Conservation (phyloP, 2,113 vertebrate species). For the Nothobranchius furzeri region DNA sequence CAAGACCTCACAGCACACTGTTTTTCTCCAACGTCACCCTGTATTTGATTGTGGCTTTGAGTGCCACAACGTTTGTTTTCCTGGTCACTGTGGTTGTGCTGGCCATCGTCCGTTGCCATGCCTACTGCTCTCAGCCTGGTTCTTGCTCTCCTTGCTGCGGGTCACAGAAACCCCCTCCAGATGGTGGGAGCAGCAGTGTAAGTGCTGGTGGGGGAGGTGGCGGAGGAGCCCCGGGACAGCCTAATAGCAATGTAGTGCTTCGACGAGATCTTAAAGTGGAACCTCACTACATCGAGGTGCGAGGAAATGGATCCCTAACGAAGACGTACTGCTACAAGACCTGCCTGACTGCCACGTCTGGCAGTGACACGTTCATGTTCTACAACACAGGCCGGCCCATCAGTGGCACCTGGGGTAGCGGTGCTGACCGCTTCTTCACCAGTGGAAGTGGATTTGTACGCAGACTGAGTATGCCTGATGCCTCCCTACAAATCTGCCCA, state of each 20-base stretch:
- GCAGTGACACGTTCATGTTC: constrained; percentile 99
- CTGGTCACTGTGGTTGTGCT: constrained; percentile 92
- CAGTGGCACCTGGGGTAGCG: constrained; percentile 86
- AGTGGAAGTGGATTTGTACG: constrained; percentile 91
- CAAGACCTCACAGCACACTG: constrained; percentile 80
- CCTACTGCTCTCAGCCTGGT: constrained; percentile 83
- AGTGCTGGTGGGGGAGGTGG: constrained; percentile 54
- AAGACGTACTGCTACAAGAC: constrained; percentile 99
- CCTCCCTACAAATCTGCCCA: constrained; percentile 79
- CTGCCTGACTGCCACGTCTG: constrained; percentile 92
- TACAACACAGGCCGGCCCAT: constrained; percentile 94
- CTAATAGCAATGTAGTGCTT: constrained; percentile 91
- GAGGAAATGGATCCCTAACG: constrained; percentile 95
- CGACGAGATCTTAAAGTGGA: constrained; percentile 92
- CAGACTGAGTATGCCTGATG: constrained; percentile 88
- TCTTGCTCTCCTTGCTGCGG: constrained; percentile 90
- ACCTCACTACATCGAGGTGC: constrained; percentile 95
- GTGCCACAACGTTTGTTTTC: constrained; percentile 94
- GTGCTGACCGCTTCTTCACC: constrained; percentile 91
- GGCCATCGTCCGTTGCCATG: constrained; percentile 89
- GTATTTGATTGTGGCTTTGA: constrained; percentile 95
- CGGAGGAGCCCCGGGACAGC: constrained; percentile 77
- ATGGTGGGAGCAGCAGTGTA: constrained; percentile 80
- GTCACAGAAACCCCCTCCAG: constrained; percentile 84
- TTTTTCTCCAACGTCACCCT: constrained; percentile 91